phyloP scores from a whole-genome alignment of 2,113 vertebrate genomes.

The Mionectes macconnelli region DNA sequence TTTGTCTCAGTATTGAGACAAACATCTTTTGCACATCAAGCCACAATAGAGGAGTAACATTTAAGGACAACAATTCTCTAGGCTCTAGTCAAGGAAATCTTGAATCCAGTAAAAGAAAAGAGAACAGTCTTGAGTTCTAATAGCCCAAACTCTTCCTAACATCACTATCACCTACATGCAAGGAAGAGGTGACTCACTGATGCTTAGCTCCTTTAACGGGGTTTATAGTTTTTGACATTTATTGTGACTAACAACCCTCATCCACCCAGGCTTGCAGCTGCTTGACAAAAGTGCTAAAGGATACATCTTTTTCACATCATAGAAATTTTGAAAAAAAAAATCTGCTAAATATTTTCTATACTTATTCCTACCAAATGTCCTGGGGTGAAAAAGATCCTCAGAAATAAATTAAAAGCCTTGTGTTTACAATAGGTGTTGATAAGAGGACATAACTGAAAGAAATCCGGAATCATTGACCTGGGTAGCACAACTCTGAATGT shows the following conservation, averaged over 20 bases:
- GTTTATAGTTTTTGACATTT: background rate
- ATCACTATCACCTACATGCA: background rate
- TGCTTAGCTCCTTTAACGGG: background rate
- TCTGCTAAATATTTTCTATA: background rate
- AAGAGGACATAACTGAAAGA: background rate
- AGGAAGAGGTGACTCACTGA: background rate
- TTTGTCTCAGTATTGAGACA: background rate
- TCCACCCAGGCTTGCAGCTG: background rate
- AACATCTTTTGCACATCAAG: background rate
- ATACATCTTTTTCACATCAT: background rate
- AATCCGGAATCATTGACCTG: background rate
- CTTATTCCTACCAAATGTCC: background rate
- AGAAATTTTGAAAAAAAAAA: background rate
- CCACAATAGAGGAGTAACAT: background rate
- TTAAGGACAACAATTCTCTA: background rate
- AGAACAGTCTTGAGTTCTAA: background rate
- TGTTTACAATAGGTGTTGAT: fast-evolving
- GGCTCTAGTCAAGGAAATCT: background rate
- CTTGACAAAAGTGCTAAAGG: background rate
- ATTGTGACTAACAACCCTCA: background rate
- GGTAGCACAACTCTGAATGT: background rate
- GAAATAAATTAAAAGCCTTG: background rate
- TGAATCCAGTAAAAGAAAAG: background rate
- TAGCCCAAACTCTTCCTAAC: background rate
- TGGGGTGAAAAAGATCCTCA: background rate